Base-by-base conservation (phyloP, 1,140 invertebrate species). In the Cardiocondyla obscurior region DNA sequence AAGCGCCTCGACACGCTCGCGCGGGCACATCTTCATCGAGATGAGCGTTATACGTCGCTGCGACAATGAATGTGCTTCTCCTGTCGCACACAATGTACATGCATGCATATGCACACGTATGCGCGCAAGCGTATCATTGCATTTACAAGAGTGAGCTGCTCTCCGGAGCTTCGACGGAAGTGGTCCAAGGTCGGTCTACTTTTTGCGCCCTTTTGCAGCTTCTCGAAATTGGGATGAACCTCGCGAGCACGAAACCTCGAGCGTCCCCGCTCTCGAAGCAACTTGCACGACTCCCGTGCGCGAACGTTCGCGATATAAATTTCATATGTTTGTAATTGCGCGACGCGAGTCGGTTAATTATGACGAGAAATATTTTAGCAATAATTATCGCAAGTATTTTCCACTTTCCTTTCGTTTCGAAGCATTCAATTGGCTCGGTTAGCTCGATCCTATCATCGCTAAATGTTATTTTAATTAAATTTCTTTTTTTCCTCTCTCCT, bases 81-180 rank as follows among this genome's bases (percentile, higher is more conserved):
- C 8, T 30, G 53, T 55, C 30, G 28, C 46, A 72, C 39, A 25
- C 33, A 49, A 28, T 28, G 2, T 22, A 16, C 46, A 33, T 14
- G 39, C 39, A 2, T 22, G 10, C 46, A 33, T 14, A 42, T 22
- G 46, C 30, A 33, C 12, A 25, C 36, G 57, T n/a, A 36, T 49
- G 46, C 6, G 28, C 25, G 69, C 62, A 76, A 57, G 82, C 77
- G 62, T 65, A 53, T 76, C 74, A 69, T 58, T 72, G 62, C 86
- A 65, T 88, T 87, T 85, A 84, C 82, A 84, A 64, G 73, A 82
- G 81, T 85, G 85, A 88, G 82, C 84, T 87, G 85, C 84, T 88
- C 57, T 77, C 70, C 46, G 70, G 84, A 85, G 86, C 86, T 88
- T 69, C 46, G 58, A 73, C 58, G 77, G 69, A 87, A 88, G 53